Evolutionary conservation across 2,113 vertebrate species (phyloP).

Genomic region (Syrmaticus mikado): DNA sequence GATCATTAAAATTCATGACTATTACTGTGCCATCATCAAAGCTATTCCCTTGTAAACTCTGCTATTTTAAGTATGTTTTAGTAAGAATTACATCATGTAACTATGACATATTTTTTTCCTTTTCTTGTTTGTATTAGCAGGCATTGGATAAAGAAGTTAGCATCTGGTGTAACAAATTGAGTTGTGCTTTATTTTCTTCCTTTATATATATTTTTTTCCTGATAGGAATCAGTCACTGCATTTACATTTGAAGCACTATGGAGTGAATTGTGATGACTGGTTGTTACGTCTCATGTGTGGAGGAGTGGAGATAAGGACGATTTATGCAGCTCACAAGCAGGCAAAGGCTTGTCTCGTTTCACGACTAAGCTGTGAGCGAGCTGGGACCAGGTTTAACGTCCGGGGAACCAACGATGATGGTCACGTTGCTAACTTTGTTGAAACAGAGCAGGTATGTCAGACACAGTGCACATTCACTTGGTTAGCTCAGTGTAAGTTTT

Average conservation of each 20-base stretch:
- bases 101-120: neutral
- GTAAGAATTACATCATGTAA: neutral
- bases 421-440: slow-evolving; percentile 98
- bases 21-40: neutral
- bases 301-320: slow-evolving; percentile 95
- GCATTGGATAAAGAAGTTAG: neutral
- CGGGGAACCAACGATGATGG: slow-evolving; percentile 97
- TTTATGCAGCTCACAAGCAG: slow-evolving; percentile 97
- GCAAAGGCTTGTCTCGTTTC: slow-evolving; percentile 98
- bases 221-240: slow-evolving; percentile 96
- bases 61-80: neutral
- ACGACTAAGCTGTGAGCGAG: slow-evolving; percentile 94
- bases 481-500: neutral
- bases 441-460: slow-evolving; percentile 92
- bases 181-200: neutral
- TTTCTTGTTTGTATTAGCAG: neutral
- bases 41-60: neutral
- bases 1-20: neutral
- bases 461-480: neutral
- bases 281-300: slow-evolving; percentile 96
- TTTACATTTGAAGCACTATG: slow-evolving; percentile 96
- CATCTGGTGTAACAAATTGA: neutral
- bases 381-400: slow-evolving; percentile 96
- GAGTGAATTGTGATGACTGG: slow-evolving; percentile 97
- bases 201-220: neutral